phyloP scores from a whole-genome alignment of 2,113 vertebrate species.

The Ceyx melanurus region DNA sequence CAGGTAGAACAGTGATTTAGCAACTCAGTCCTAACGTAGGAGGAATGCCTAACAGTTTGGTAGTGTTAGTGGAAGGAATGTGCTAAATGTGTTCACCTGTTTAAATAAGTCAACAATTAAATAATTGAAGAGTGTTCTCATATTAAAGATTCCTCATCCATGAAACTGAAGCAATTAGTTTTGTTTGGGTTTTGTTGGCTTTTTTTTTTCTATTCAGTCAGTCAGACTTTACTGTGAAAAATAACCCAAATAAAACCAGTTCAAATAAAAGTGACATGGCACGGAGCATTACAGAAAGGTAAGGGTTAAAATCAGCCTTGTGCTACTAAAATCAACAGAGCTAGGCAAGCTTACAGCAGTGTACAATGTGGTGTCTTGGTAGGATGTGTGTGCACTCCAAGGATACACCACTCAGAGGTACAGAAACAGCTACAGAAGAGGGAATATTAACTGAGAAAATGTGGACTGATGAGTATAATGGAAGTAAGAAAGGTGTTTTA shows the following conservation, averaged over 20 bases:
- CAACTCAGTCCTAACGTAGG: background rate
- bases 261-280: background rate
- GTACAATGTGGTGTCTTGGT: background rate
- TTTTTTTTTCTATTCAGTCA: background rate
- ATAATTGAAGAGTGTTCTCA: background rate
- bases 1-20: background rate
- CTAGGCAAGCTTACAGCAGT: background rate
- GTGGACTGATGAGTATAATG: background rate
- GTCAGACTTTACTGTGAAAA: background rate
- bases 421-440: background rate
- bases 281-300: background rate
- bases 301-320: background rate
- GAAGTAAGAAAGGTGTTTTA: background rate
- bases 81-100: background rate
- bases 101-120: background rate
- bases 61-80: background rate
- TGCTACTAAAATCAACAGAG: background rate
- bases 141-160: background rate
- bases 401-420: background rate
- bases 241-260: background rate
- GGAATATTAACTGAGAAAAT: background rate
- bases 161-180: conserved; percentile 9
- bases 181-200: too few species aligned
- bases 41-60: background rate
- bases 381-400: background rate